Conservation (phyloP, 1,140 invertebrate genomes). For the Microplitis demolitor region DNA sequence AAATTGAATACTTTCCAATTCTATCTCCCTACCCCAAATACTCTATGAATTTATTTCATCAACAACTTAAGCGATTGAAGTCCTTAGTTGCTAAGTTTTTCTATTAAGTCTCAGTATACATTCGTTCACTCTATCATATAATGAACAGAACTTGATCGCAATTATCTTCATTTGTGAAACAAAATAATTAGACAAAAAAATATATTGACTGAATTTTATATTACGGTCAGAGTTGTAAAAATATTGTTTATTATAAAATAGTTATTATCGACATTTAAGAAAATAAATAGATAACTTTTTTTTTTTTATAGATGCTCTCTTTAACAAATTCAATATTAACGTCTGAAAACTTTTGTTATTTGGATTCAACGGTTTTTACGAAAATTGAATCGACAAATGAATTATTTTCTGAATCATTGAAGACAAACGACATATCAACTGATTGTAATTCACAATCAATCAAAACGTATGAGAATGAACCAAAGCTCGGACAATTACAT, state of each 20-base stretch:
- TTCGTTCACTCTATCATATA: no score
- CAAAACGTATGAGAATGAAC: slow-evolving; percentile 1
- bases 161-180: no score
- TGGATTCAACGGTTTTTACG: slow-evolving; percentile 6
- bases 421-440: slow-evolving; percentile 24
- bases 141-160: no score
- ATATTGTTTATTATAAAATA: not conserved
- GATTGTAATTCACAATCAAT: slow-evolving; percentile 6
- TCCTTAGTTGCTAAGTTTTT: not conserved
- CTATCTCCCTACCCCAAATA: slow-evolving; percentile 15
- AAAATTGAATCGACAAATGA: slow-evolving; percentile 10
- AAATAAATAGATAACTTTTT: not conserved
- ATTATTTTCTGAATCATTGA: slow-evolving; percentile 25
- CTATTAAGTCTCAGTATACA: no score
- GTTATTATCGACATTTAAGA: not conserved
- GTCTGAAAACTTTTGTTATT: not conserved
- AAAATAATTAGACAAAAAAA: no score
- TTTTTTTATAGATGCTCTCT: slow-evolving; percentile 30
- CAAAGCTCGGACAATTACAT: slow-evolving; percentile 40
- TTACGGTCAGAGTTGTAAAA: no score
- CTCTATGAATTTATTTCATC: slow-evolving; percentile 14
- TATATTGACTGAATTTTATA: no score
- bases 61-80: not conserved
- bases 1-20: slow-evolving; percentile 24
- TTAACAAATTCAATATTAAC: slow-evolving; percentile 20